phyloP scores from a whole-genome alignment of 2,113 vertebrate genomes.

The Alligator sinensis region DNA sequence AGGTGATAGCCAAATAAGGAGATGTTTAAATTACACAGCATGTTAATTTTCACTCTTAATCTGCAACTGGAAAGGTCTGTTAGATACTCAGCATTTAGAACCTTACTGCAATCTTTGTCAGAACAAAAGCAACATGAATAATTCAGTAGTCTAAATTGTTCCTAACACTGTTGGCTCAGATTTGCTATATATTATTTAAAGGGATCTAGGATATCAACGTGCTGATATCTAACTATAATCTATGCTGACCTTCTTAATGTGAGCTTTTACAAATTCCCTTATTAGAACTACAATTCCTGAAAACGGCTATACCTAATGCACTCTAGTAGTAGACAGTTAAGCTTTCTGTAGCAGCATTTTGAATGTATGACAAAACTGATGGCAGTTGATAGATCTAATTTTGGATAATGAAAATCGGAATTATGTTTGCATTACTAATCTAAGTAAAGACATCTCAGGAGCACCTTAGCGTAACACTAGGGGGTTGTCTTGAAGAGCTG shows the following conservation, averaged over 20 bases:
- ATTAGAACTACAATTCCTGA: not conserved
- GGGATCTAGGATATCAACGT: not conserved
- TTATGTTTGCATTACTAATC: conserved; percentile 9
- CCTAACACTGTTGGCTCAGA: conserved; percentile 46
- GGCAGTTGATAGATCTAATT: not conserved
- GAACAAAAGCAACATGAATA: conserved; percentile 42
- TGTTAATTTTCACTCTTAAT: conserved; percentile 14
- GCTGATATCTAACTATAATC: not conserved
- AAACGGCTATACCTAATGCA: not conserved
- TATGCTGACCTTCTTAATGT: not conserved
- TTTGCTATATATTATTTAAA: conserved; percentile 40
- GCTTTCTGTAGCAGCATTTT: not conserved
- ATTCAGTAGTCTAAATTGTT: conserved; percentile 19
- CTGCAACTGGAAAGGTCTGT: not conserved
- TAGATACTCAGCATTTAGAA: conserved; percentile 1
- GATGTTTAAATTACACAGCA: not conserved
- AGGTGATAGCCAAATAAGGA: not conserved
- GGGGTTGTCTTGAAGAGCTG: not conserved
- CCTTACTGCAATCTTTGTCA: not conserved
- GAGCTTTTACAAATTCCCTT: not conserved
- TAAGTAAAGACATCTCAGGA: conserved; percentile 16
- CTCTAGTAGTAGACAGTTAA: not conserved
- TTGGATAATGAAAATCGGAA: conserved; percentile 8
- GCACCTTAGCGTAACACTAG: not conserved
- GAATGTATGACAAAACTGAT: not conserved